Base-by-base conservation (phyloP, 2,888 invertebrate species). In the Meloe dianella region DNA sequence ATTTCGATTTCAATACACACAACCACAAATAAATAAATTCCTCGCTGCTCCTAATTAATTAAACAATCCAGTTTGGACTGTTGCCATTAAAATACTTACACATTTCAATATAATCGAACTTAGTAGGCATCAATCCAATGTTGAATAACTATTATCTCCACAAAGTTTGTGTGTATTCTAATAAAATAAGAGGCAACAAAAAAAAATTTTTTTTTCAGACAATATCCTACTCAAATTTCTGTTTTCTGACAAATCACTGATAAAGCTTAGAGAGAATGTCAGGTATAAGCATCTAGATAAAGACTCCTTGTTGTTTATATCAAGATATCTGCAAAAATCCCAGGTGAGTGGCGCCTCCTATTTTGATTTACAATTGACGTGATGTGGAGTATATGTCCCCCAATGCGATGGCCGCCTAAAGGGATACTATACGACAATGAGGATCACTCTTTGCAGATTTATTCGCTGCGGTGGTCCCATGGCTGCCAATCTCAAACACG, bases 371-470 rank as follows among this genome's bases (percentile, higher is more conserved):
- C 78, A 79, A 74, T 75, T 77, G 78, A 75, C 76, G 76, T 73
- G 73, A 74, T 73, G 77, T 75, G 76, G 73, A 77, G 76, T 76
- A 77, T 75, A 77, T 77, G 78, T 74, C 47, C 47, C 47, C 47
- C 47, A 22, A 47, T 47, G 47, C 20, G 47, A 47, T 47, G 47
- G 73, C 71, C 71, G 73, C 72, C 77, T 78, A 72, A 71, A 71
- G 78, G 78, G 78, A 79, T 75, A 24, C 60, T 64, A 8, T 60
- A 74, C 75, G 81, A 82, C 82, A 82, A 82, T 82, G 80, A 80
- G 79, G 74, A 79, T 78, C 77, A 74, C 78, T 79, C 79, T 81
- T 81, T 81, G 81, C 82, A 81, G 80, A 80, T 80, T 80, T 80
- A 80, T 80, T 77, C 77, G 78, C 74, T 74, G 75, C 74, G 81